phyloP scores from a whole-genome alignment of 2,797 vertebrate species.

The Clarias fuscus region DNA sequence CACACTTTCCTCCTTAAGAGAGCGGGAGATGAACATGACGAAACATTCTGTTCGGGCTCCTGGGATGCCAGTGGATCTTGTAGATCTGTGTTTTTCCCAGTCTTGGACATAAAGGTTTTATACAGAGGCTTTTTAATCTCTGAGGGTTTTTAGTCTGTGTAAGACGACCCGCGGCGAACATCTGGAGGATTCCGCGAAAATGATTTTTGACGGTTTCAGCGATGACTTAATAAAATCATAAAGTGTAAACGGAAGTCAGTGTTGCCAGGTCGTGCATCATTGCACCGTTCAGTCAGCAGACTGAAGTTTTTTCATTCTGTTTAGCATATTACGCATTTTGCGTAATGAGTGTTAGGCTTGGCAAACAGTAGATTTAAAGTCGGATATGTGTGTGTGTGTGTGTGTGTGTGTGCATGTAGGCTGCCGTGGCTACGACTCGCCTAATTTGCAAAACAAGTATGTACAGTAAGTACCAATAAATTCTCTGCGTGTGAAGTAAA shows the following conservation, averaged over 20 bases:
- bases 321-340: background rate
- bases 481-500: background rate
- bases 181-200: background rate
- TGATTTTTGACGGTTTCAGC: background rate
- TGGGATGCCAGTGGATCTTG: background rate
- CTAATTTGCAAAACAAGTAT: background rate
- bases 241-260: background rate
- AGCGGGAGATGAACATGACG: background rate
- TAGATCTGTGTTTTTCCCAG: background rate
- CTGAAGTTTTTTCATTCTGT: background rate
- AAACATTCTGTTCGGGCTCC: background rate
- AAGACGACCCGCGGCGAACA: background rate
- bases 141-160: background rate
- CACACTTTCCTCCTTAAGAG: constrained; percentile 15
- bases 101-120: background rate
- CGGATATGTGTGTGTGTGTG: no score
- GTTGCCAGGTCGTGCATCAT: background rate
- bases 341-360: background rate
- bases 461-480: background rate
- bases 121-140: background rate
- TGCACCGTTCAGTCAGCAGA: background rate
- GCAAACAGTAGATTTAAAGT: background rate
- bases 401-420: no score
- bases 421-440: background rate
- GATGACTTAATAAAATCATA: background rate